These are phyloP conservation scores for Ypsolopha sequella DNA, from an alignment of 2,888 invertebrate species.

Conservation along the genomic window DNA sequence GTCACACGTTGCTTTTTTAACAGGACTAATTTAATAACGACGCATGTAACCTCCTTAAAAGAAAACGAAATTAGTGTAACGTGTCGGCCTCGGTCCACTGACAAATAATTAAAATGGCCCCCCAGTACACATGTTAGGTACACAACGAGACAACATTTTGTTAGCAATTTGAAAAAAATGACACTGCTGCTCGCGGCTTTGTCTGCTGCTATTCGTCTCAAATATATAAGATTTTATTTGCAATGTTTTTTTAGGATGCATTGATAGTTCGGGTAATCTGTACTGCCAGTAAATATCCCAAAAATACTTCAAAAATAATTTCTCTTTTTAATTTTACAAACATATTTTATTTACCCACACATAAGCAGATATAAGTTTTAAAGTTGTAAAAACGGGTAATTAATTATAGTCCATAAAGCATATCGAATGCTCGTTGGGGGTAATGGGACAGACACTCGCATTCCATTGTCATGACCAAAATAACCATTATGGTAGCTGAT, in stretches of 20 bases:
- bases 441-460: conserved; percentile 55
- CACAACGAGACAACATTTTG: neutral
- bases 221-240: too few relatives aligned
- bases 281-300: too few relatives aligned
- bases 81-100: conserved; percentile 5
- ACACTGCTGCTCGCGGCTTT: too few relatives aligned
- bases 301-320: too few relatives aligned
- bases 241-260: too few relatives aligned
- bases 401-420: conserved; percentile 47
- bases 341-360: too few relatives aligned
- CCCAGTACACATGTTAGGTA: neutral
- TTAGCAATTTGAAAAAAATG: neutral
- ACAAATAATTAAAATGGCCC: conserved; percentile 9
- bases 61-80: conserved; percentile 3
- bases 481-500: conserved; percentile 28
- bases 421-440: conserved; percentile 28
- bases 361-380: too few relatives aligned
- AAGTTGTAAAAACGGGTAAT: conserved; percentile 35
- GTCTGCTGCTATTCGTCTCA: too few relatives aligned
- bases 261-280: too few relatives aligned
- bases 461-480: conserved; percentile 49
- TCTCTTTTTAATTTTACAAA: too few relatives aligned
- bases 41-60: neutral
- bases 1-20: too few relatives aligned
- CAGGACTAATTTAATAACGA: neutral